Evolutionary conservation across 2,797 vertebrate species (phyloP).

Genomic region (Chromis chromis): DNA sequence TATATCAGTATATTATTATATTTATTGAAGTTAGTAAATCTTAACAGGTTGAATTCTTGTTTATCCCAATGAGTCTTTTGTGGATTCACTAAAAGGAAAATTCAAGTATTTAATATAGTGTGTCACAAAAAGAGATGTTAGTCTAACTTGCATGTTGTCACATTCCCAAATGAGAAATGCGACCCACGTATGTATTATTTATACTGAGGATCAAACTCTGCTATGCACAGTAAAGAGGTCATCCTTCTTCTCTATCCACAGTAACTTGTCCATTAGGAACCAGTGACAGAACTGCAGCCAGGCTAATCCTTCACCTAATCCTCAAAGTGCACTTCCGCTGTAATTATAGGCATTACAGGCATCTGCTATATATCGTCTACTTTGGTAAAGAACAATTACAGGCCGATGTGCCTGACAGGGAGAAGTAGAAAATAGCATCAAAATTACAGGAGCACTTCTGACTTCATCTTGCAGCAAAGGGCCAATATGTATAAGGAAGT

Average conservation of each 20-base stretch:
- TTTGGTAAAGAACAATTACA: slow-evolving; percentile 39
- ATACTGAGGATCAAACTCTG: neutral
- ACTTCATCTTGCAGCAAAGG: neutral
- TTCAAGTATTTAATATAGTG: neutral
- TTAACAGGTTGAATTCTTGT: too few relatives aligned
- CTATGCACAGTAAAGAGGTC: neutral
- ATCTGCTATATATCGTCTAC: slow-evolving; percentile 38
- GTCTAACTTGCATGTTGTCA: neutral
- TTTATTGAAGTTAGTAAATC: too few relatives aligned
- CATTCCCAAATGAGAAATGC: too few relatives aligned
- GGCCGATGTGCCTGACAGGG: neutral
- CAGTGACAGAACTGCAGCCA: slow-evolving; percentile 56
- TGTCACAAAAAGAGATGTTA: neutral
- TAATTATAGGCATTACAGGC: slow-evolving; percentile 64
- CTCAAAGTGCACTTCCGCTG: slow-evolving; percentile 70
- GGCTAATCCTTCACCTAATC: slow-evolving; percentile 74
- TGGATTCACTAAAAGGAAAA: too few relatives aligned
- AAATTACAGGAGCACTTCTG: neutral
- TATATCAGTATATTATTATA: too few relatives aligned
- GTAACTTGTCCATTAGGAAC: slow-evolving; percentile 53
- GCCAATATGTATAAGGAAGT: neutral
- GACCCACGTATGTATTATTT: neutral
- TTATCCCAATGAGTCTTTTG: too few relatives aligned
- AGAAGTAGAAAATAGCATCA: neutral
- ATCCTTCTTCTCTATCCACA: neutral